Evolutionary conservation across 2,797 vertebrate genomes (phyloP).

Genomic region (Lacerta bilineata): DNA sequence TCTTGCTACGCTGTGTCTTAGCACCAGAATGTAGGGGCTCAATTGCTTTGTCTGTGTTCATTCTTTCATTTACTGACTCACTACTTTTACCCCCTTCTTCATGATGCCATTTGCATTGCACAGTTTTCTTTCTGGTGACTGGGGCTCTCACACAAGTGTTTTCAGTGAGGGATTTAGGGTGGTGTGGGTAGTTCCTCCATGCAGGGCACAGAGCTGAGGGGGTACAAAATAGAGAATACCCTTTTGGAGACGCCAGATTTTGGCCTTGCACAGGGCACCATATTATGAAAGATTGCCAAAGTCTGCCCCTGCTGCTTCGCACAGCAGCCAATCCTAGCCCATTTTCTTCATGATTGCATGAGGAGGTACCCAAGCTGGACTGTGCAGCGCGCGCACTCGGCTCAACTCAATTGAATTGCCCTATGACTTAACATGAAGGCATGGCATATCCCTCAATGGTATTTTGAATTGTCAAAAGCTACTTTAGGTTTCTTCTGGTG

Average conservation of each 20-base stretch:
- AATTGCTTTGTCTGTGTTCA: neutral
- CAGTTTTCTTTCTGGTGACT: neutral
- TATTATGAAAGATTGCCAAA: too few relatives aligned
- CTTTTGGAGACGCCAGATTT: too few relatives aligned
- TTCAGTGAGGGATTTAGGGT: too few relatives aligned
- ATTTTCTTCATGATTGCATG: neutral
- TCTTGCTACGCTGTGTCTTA: neutral
- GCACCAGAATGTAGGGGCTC: neutral
- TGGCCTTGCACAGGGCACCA: too few relatives aligned
- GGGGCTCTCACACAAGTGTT: neutral
- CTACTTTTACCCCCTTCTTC: neutral
- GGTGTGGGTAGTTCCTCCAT: too few relatives aligned
- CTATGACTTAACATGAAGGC: neutral
- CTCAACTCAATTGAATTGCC: neutral
- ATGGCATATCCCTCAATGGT: neutral
- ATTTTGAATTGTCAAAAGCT: neutral
- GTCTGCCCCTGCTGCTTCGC: too few relatives aligned
- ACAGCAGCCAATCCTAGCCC: neutral
- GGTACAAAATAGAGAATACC: too few relatives aligned
- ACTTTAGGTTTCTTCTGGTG: conserved; percentile 22
- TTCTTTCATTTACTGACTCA: neutral
- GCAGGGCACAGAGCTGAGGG: too few relatives aligned
- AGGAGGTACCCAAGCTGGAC: neutral
- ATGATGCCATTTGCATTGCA: neutral
- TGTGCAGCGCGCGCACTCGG: neutral